Evolutionary conservation across 2,113 vertebrate genomes (phyloP), one percentile per base, ranked within the genome.

Genomic region (Terrapene triunguis): DNA sequence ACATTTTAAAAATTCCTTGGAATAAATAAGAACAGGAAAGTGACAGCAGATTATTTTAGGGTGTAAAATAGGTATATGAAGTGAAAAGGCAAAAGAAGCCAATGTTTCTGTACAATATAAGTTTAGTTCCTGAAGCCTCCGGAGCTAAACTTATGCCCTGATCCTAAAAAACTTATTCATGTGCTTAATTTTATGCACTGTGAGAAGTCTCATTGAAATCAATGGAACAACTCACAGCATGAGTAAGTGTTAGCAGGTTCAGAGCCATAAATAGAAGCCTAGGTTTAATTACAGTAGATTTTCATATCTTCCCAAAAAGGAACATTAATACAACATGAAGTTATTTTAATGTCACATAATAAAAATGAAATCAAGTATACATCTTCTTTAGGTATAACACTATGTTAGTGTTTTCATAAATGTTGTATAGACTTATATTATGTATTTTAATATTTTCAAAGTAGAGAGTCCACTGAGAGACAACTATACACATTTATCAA

Each of bases 11-110:
- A 65, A 24, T 86, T 87, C 48, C 10, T 88, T 91, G 76, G 79
- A 91, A 54, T 86, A 88, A 86, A 89, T 92, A 27, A 94, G 22
- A 93, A 96, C 81, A n/a, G 80, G 74, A 74, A 96, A 69, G 13
- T 89, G 85, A 82, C 84, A 89, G 76, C 54, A 17, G 82, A 44
- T 57, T 79, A 11, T 8, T 88, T 89, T 85, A 95, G 59, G 53
- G 32, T 84, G 62, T 65, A 82, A 92, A 93, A 86, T 69, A 22
- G 89, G 85, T 47, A 87, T 72, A 69, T 93, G 55, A 80, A 92
- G 42, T 24, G 27, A 21, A 80, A 53, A 51, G 27, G 51, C 62
- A 93, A 81, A 95, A 89, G 55, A 95, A 76, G 79, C 3, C 25
- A 90, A 76, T 85, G 17, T 85, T 94, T 76, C 44, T 80, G 10